Evolutionary conservation across 2,888 invertebrate species (phyloP).

Genomic region (Terebella lapidaria): DNA sequence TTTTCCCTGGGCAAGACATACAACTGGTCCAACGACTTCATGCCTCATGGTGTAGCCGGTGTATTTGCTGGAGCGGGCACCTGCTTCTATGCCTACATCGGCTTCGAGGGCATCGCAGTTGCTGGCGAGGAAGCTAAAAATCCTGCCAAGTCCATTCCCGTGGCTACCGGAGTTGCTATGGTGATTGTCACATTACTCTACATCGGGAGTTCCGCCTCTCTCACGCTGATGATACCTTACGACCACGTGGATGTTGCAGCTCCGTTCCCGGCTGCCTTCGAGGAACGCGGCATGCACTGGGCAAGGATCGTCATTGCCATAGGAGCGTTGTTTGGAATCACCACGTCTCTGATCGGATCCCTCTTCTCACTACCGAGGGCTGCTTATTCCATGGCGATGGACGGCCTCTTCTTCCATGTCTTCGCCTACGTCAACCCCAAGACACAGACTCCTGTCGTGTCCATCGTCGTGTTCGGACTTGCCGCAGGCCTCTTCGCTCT

Average conservation of each 20-base stretch:
- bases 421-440: constrained; percentile 69
- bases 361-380: constrained; percentile 79
- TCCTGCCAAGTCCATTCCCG: constrained; percentile 48
- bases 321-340: constrained; percentile 40
- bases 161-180: constrained; percentile 43
- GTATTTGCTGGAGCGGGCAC: constrained; percentile 52
- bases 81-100: constrained; percentile 54
- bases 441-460: constrained; percentile 61
- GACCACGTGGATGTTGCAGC: constrained; percentile 34
- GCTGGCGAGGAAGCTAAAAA: constrained; percentile 53
- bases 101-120: constrained; percentile 52
- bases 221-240: constrained; percentile 46
- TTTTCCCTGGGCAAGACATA: constrained; percentile 73
- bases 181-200: constrained; percentile 42
- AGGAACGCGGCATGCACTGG: constrained; percentile 33
- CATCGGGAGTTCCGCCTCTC: constrained; percentile 36
- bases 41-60: constrained; percentile 39
- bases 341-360: constrained; percentile 62
- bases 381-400: constrained; percentile 84
- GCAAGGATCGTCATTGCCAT: constrained; percentile 37
- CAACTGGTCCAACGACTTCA: constrained; percentile 67
- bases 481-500: constrained; percentile 65
- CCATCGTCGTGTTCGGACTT: constrained; percentile 42
- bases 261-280: constrained; percentile 43
- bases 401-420: constrained; percentile 73